Evolutionary conservation across 2,888 invertebrate species (phyloP), one percentile per base, ranked within the genome.

Genomic region (Phrixothrix hirtus): DNA sequence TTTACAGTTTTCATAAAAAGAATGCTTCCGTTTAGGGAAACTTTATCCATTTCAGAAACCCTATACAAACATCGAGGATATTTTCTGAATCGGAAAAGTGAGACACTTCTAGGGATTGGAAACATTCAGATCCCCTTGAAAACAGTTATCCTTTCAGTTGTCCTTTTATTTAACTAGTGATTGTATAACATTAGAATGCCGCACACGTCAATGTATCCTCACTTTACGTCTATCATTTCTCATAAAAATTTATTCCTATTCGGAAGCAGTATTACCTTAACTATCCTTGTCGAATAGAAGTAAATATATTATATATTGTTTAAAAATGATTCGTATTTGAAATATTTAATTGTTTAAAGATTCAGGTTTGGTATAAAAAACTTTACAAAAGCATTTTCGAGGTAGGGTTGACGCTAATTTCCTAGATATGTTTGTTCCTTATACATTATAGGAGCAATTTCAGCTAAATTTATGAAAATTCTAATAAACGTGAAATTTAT

Each of bases 91-190:
- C 50, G 52, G 55, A 53, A 60, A 58, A 58, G 59, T 55, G 57
- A 57, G 54, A 57, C 53, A 59, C 48, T 55, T 58, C 48, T 27
- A 31, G 53, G 46, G 51, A 54, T 52, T 52, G 50, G 44, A 42
- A 46, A 36, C 36, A 35, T 27, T 35, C 37, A 50, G 42, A 59
- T 55, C 58, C 55, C 57, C 53, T 55, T 51, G 48, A 57, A 60
- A 49, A 51, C 57, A 58, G 58, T 62, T 62, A 60, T 57, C 54
- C 56, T 54, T 51, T 54, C 47, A 50, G 56, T 50, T 56, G 47
- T 50, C 50, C 49, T 39, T 50, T 57, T 57, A 54, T 51, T 53
- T 53, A 50, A 36, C 52, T 45, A 51, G 45, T 47, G 53, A 59
- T 59, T 56, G 55, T 53, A 32, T 21, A 31, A 35, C 51, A 59